phyloP scores from a whole-genome alignment of 2,113 vertebrate genomes.

The Microcebus griseorufus region DNA sequence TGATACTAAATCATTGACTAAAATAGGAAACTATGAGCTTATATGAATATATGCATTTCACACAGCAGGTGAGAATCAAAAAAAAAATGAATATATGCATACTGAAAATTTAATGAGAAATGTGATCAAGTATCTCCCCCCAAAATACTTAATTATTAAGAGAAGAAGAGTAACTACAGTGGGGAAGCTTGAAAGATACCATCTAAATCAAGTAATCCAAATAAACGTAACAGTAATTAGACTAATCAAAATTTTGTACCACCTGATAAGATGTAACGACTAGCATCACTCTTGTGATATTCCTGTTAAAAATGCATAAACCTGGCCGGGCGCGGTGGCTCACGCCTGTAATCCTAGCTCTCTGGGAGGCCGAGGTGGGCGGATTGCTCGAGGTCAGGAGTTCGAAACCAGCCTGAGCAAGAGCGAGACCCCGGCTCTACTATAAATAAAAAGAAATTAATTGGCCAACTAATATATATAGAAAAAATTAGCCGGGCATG shows the following conservation, averaged over 20 bases:
- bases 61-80: too few species aligned
- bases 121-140: not conserved
- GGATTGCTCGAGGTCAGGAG: too few species aligned
- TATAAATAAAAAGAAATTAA: too few species aligned
- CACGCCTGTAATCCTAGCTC: too few species aligned
- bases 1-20: not conserved
- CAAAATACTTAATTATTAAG: not conserved
- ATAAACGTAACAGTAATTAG: not conserved
- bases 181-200: not conserved
- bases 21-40: not conserved
- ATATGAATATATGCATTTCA: not conserved
- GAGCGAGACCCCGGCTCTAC: too few species aligned
- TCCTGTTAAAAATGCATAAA: not conserved
- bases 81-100: not conserved
- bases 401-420: too few species aligned
- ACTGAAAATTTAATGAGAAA: not conserved
- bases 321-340: too few species aligned
- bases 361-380: too few species aligned
- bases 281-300: not conserved
- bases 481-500: too few species aligned
- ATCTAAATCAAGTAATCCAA: not conserved
- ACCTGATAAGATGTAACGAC: not conserved
- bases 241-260: not conserved
- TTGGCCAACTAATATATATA: too few species aligned
- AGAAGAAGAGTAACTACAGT: not conserved